Conservation (phyloP, 2,888 invertebrate genomes). For the Neocrepidodera transversa region DNA sequence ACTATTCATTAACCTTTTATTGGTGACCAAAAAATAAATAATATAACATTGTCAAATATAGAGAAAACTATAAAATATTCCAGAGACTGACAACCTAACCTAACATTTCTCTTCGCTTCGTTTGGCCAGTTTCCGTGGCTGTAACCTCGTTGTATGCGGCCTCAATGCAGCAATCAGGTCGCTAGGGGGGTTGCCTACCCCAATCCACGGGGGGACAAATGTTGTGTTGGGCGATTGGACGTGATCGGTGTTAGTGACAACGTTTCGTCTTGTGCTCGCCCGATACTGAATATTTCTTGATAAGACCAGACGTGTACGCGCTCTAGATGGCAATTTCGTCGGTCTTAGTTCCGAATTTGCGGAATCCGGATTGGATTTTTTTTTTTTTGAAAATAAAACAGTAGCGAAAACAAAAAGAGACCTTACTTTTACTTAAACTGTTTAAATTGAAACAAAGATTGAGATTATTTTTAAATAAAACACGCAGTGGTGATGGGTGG, state of each 20-base stretch:
- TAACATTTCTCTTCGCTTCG: slow-evolving; percentile 19
- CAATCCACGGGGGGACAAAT: background rate
- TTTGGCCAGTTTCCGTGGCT: slow-evolving; percentile 43
- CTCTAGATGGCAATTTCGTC: slow-evolving; percentile 10
- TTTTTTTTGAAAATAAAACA: too few species aligned
- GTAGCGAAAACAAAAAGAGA: too few species aligned
- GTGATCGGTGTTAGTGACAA: slow-evolving; percentile 41
- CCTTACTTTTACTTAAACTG: too few species aligned
- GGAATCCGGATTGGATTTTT: too few species aligned
- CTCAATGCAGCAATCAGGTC: slow-evolving; percentile 51
- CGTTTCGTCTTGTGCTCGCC: slow-evolving; percentile 4
- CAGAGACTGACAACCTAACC: background rate
- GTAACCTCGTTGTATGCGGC: slow-evolving; percentile 48
- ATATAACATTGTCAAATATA: too few species aligned
- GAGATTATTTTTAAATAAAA: too few species aligned
- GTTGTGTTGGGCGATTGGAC: slow-evolving; percentile 28
- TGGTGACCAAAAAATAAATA: too few species aligned
- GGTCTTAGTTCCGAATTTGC: too few species aligned
- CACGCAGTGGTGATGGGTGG: too few species aligned
- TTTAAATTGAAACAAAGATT: too few species aligned
- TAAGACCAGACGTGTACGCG: slow-evolving; percentile 13
- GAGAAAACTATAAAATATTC: slow-evolving; percentile 18
- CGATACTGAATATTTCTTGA: slow-evolving; percentile 31
- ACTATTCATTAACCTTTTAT: too few species aligned
- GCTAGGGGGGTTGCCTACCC: slow-evolving; percentile 28